Evolutionary conservation across 2,888 invertebrate species (phyloP).

Genomic region (Melanchra persicariae): DNA sequence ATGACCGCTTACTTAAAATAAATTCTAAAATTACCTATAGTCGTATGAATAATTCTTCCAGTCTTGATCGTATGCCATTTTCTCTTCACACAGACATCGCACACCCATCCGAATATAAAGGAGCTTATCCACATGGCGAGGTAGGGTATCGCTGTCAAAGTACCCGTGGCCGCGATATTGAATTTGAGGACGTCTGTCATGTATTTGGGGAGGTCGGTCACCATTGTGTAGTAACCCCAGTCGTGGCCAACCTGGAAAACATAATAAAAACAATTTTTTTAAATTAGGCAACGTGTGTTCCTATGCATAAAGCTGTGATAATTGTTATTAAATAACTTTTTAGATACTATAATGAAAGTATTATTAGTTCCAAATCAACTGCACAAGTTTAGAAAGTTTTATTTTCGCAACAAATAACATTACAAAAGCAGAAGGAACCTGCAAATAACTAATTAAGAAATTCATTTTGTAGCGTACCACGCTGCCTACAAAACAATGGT

Average conservation of each 20-base stretch:
- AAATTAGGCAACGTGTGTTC: no score
- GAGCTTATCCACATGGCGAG: conserved; percentile 93
- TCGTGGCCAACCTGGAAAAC: conserved; percentile 87
- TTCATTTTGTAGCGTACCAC: neutral
- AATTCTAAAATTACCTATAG: conserved; percentile 89
- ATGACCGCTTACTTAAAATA: neutral
- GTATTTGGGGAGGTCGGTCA: conserved; percentile 93
- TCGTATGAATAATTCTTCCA: conserved; percentile 92
- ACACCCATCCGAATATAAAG: conserved; percentile 92
- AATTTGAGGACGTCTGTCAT: conserved; percentile 93
- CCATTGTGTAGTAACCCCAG: conserved; percentile 94
- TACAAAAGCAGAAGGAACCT: no score
- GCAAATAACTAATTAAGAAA: no score
- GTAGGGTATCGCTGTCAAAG: conserved; percentile 92
- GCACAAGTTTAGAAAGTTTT: no score
- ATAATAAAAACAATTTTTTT: neutral
- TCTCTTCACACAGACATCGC: conserved; percentile 92
- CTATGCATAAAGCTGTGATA: no score
- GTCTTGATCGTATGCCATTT: conserved; percentile 91
- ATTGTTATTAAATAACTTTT: no score
- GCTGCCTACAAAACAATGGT: conserved; percentile 18
- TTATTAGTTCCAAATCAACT: no score
- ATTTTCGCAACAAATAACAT: no score
- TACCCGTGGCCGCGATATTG: conserved; percentile 92
- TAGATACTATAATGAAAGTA: no score